Conservation (phyloP, 2,113 vertebrate genomes). For the Lagopus leucura region DNA sequence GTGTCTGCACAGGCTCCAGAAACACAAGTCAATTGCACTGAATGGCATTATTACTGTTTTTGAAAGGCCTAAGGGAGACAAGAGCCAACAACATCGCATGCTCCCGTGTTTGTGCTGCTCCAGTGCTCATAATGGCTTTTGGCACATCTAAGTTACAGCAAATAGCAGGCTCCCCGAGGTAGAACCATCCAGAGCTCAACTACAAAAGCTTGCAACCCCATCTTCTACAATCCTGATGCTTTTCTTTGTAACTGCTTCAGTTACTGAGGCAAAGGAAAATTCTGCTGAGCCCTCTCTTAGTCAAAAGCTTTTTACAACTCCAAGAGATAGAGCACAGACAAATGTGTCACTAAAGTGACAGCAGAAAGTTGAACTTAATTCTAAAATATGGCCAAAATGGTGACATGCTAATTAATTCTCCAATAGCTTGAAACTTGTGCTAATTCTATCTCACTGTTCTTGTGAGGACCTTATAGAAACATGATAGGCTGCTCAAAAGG, state of each 20-base stretch:
- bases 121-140: neutral
- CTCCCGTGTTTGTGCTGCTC: neutral
- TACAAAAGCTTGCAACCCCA: neutral
- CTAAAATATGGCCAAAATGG: neutral
- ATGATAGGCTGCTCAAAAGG: neutral
- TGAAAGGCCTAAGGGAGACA: neutral
- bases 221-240: neutral
- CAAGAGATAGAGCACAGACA: neutral
- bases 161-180: rapidly evolving
- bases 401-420: constrained; percentile 19
- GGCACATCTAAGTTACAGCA: neutral
- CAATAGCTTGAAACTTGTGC: neutral
- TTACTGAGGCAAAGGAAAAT: neutral
- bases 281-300: neutral
- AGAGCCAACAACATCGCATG: neutral
- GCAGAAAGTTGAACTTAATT: neutral
- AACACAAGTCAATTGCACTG: neutral
- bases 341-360: neutral
- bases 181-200: neutral
- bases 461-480: neutral
- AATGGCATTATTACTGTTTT: neutral
- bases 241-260: neutral
- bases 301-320: neutral
- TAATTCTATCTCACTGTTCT: neutral
- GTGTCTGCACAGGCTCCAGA: neutral